These are phyloP conservation scores for Peucedramus taeniatus DNA, from an alignment of 2,113 vertebrate genomes.

Conservation along the genomic window DNA sequence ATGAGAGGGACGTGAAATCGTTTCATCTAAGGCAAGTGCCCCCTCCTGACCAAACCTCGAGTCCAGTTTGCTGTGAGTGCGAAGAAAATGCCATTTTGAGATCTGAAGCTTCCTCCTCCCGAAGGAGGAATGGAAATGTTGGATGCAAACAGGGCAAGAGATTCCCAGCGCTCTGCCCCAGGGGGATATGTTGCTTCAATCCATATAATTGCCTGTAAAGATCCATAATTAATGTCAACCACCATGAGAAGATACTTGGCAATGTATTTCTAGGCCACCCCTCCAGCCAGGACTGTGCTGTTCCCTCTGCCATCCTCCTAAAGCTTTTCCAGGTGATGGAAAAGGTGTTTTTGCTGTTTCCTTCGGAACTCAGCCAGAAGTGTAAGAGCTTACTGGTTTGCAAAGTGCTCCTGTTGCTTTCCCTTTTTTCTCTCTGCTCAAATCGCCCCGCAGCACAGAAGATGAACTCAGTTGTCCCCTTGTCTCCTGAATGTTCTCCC, in stretches of 20 bases:
- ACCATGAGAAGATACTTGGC: not conserved
- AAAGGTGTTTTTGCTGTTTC: not conserved
- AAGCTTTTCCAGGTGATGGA: not conserved
- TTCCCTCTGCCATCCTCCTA: not conserved
- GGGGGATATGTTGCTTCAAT: constrained; percentile 10
- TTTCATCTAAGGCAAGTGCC: constrained; percentile 51
- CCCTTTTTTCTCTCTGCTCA: not conserved
- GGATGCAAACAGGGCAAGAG: not conserved
- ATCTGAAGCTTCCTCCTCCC: not conserved
- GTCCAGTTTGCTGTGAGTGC: not conserved
- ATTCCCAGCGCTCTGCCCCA: not conserved
- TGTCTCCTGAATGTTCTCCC: not conserved
- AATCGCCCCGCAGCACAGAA: not conserved
- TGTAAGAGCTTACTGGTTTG: not conserved
- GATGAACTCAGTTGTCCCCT: not conserved
- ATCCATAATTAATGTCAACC: constrained; percentile 17
- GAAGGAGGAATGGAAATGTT: not conserved
- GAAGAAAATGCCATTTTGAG: not conserved
- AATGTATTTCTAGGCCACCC: not conserved
- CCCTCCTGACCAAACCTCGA: not conserved
- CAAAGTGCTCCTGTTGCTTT: not conserved
- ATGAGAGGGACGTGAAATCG: not conserved
- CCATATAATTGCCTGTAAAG: constrained; percentile 7
- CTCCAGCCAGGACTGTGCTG: not conserved
- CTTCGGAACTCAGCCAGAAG: not conserved